phyloP scores from a whole-genome alignment of 2,797 vertebrate genomes.

The Ctenopoma kingsleyae region DNA sequence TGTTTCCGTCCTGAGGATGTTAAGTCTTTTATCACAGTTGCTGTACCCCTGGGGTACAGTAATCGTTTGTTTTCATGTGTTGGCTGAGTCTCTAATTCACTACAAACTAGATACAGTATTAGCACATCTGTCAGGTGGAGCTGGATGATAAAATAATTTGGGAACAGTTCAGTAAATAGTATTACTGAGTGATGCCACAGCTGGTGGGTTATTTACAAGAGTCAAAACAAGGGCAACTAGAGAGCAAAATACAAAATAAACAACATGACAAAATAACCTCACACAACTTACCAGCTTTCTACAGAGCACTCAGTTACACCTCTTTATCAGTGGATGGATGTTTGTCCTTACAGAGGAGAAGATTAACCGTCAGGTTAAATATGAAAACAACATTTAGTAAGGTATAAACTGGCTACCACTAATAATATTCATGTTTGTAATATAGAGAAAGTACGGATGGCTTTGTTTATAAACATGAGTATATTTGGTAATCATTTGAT shows the following conservation, averaged over 20 bases:
- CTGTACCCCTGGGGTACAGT: neutral
- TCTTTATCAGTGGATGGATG: neutral
- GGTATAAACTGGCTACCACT: no score
- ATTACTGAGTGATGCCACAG: conserved; percentile 29
- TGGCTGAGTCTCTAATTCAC: conserved; percentile 18
- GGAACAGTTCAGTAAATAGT: conserved; percentile 8
- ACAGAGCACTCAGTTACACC: neutral
- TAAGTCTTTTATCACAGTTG: conserved; percentile 9
- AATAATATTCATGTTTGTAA: no score
- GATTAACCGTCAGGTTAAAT: neutral
- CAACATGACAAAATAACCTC: neutral
- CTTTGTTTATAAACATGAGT: no score
- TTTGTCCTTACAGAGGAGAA: neutral
- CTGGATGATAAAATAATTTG: conserved; percentile 8
- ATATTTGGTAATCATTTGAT: no score
- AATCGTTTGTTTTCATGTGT: conserved; percentile 39
- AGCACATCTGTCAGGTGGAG: conserved; percentile 49
- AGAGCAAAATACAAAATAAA: neutral
- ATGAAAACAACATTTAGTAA: no score
- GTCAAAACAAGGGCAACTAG: conserved; percentile 11
- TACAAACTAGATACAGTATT: conserved; percentile 31
- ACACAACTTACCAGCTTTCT: neutral
- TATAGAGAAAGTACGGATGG: no score
- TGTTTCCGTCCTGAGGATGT: conserved; percentile 39
- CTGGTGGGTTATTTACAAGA: conserved; percentile 19